A percentile compares a stretch with the other conserved stretches of the same genome.
These are phyloP conservation scores for Pristiophorus japonicus DNA, from an alignment of 2,113 vertebrate species.

Conservation along the genomic window DNA sequence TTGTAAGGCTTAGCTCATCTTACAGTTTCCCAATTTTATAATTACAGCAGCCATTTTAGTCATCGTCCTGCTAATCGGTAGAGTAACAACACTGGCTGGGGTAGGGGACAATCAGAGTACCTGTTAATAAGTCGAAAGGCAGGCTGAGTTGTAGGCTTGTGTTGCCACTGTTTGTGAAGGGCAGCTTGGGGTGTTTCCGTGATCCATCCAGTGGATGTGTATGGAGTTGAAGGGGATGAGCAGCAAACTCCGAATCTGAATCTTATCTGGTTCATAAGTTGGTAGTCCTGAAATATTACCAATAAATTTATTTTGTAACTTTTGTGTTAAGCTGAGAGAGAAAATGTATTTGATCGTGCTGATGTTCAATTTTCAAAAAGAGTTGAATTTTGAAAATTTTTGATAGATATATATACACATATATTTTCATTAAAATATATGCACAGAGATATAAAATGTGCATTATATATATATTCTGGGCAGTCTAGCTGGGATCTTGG, in stretches of 20 bases:
- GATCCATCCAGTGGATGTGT: not conserved
- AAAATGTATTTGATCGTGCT: not conserved
- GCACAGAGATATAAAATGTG: not conserved
- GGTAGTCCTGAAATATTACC: not conserved
- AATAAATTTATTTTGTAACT: not conserved
- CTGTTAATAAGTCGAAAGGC: no score
- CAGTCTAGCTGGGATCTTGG: not conserved
- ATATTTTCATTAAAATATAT: not conserved
- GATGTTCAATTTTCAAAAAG: not conserved
- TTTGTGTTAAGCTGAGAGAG: not conserved
- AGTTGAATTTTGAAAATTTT: not conserved
- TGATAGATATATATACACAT: no score
- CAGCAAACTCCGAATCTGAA: not conserved
- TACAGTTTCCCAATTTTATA: no score
- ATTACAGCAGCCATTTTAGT: no score
- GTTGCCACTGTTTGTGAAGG: not conserved
- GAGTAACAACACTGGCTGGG: no score
- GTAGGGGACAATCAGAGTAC: no score
- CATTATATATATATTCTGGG: not conserved
- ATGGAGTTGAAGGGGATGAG: not conserved
- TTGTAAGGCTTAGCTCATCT: no score
- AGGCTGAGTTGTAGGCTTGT: no score
- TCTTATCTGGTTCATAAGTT: not conserved
- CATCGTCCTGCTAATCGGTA: no score
- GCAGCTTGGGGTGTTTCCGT: not conserved